A percentile compares a stretch with the other conserved stretches of the same genome.
Conservation (phyloP, 64 coral and sea anemone species). For the Stichodactyla mertensii region DNA sequence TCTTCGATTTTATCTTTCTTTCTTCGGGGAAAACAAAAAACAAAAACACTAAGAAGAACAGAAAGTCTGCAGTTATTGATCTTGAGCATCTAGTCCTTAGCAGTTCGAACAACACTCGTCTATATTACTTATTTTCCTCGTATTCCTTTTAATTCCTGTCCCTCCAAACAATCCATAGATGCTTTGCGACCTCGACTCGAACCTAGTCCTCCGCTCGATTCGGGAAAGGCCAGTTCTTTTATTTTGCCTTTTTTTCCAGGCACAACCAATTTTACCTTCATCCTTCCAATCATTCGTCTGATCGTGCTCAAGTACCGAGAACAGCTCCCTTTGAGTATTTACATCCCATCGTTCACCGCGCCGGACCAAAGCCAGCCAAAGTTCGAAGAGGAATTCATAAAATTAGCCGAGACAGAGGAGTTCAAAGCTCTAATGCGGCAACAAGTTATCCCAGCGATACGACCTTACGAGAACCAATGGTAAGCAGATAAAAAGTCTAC, state of each 20-base stretch:
- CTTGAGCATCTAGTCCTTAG: too few species aligned
- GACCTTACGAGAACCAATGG: slow-evolving; percentile 76
- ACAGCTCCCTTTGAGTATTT: slow-evolving; percentile 77
- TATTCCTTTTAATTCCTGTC: too few species aligned
- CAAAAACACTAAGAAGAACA: too few species aligned
- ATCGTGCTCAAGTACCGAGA: slow-evolving; percentile 72
- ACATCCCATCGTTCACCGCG: slow-evolving; percentile 73
- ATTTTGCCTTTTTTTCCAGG: slow-evolving; percentile 44
- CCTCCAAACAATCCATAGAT: too few species aligned
- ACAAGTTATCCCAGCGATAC: slow-evolving; percentile 84
- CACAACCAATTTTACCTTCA: slow-evolving; percentile 77
- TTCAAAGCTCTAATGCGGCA: slow-evolving; percentile 91
- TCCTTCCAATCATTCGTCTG: slow-evolving; percentile 76
- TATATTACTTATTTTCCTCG: too few species aligned
- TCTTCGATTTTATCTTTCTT: too few species aligned
- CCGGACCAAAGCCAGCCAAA: slow-evolving; percentile 35
- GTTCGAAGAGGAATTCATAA: slow-evolving; percentile 74
- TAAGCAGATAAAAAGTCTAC: slow-evolving; percentile 25
- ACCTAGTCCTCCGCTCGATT: too few species aligned
- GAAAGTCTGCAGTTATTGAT: too few species aligned
- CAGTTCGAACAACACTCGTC: too few species aligned
- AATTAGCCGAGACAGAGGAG: slow-evolving; percentile 69
- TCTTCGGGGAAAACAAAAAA: too few species aligned
- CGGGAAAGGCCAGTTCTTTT: too few species aligned
- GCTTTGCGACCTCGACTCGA: too few species aligned